These are phyloP conservation scores for Drosophila siamana DNA, from an alignment of 2,888 invertebrate species.

Conservation along the genomic window DNA sequence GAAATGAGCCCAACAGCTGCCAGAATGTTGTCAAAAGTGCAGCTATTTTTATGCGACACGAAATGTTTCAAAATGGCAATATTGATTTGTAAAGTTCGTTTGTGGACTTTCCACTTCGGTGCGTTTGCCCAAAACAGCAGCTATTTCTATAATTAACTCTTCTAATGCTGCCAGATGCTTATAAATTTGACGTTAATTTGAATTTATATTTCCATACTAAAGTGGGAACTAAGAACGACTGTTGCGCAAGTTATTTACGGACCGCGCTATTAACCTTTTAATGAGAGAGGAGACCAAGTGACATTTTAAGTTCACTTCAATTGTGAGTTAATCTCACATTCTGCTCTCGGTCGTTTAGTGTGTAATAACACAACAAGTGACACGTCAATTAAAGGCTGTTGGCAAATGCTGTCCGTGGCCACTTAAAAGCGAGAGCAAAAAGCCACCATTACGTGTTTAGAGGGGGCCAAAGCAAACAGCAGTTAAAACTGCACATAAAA, in stretches of 20 bases:
- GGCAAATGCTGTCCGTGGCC: slow-evolving; percentile 43
- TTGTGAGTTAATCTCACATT: slow-evolving; percentile 12
- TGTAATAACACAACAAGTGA: slow-evolving; percentile 12
- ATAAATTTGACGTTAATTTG: neutral
- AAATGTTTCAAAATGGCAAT: neutral
- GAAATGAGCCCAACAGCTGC: slow-evolving; percentile 1
- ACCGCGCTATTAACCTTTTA: slow-evolving; percentile 2
- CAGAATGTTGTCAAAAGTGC: neutral
- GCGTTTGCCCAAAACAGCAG: neutral
- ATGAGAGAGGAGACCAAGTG: slow-evolving; percentile 14
- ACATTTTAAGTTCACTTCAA: slow-evolving; percentile 11
- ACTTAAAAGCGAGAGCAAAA: slow-evolving; percentile 30
- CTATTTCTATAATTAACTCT: neutral
- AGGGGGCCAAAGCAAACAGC: slow-evolving; percentile 57
- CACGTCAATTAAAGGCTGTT: slow-evolving; percentile 31
- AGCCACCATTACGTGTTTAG: slow-evolving; percentile 34
- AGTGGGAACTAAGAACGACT: neutral
- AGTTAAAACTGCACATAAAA: slow-evolving; percentile 60
- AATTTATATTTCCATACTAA: neutral
- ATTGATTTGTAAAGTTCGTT: neutral
- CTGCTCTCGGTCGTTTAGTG: neutral
- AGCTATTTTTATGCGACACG: neutral
- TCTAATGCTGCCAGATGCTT: neutral
- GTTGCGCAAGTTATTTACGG: neutral
- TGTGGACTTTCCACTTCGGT: neutral